Evolutionary conservation across 2,113 vertebrate genomes (phyloP).

Genomic region (Anas platyrhynchos): DNA sequence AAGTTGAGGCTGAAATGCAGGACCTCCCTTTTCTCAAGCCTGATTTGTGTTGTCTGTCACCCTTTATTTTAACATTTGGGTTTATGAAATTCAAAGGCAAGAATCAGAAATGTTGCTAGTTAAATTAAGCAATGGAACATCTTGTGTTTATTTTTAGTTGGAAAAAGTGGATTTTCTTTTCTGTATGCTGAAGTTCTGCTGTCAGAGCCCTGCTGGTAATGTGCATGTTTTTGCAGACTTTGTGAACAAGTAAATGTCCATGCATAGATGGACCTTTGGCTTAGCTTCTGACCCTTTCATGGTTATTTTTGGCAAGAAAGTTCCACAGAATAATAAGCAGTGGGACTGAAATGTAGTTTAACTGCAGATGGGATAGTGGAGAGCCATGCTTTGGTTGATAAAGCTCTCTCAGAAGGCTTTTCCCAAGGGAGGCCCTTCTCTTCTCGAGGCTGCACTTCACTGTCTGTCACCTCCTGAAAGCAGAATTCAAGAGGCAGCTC

Average conservation of each 20-base stretch:
- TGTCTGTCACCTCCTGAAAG: neutral
- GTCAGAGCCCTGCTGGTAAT: neutral
- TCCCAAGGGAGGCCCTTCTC: neutral
- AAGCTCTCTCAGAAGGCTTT: neutral
- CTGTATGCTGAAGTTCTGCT: neutral
- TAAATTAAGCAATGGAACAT: conserved; percentile 4
- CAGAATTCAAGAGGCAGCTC: neutral
- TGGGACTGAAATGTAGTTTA: neutral
- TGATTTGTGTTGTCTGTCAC: neutral
- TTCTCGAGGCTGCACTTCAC: neutral
- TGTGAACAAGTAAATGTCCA: neutral
- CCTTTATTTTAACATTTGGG: neutral
- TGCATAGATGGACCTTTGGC: conserved; percentile 1
- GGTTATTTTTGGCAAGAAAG: conserved; percentile 45
- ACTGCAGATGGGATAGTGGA: neutral
- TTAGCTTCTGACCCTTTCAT: neutral
- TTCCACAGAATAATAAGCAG: neutral
- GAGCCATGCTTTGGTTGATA: neutral
- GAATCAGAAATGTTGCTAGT: neutral
- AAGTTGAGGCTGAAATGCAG: neutral
- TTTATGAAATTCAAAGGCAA: conserved; percentile 3
- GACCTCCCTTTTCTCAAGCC: neutral
- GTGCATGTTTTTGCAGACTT: neutral
- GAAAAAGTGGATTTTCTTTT: conserved; percentile 7
- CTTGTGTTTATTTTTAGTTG: neutral